Conservation (phyloP, 2,113 vertebrate species). For the Myotis lucifugus region DNA sequence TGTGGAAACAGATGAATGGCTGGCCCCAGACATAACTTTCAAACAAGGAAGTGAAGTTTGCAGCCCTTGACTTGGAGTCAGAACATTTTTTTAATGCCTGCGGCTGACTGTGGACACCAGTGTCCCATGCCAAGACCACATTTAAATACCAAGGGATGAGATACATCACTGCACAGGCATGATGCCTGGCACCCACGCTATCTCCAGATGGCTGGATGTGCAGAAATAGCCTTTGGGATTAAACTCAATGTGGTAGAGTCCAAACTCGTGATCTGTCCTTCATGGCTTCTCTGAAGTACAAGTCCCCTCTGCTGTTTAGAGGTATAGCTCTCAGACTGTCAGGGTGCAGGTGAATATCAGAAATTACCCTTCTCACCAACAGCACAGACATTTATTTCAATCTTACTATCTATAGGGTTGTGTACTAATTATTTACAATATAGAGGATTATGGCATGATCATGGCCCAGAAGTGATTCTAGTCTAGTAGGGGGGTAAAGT, state of each 20-base stretch:
- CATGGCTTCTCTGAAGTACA: constrained; percentile 35
- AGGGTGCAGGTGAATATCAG: neutral
- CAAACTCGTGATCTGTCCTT: constrained; percentile 78
- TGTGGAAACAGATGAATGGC: neutral
- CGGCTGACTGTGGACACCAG: constrained; percentile 71
- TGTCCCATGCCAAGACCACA: constrained; percentile 75
- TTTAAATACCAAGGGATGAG: constrained; percentile 80
- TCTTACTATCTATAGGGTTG: neutral
- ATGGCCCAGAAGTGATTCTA: neutral
- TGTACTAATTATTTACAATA: neutral
- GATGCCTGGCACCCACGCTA: constrained; percentile 74
- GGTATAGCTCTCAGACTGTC: constrained; percentile 44
- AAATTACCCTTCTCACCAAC: constrained; percentile 27
- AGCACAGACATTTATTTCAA: neutral
- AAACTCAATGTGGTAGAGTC: constrained; percentile 76
- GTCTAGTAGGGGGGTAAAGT: neutral
- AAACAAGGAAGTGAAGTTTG: constrained; percentile 72
- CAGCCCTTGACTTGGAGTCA: constrained; percentile 52
- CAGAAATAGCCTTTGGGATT: constrained; percentile 82
- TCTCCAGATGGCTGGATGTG: constrained; percentile 78
- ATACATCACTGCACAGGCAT: constrained; percentile 73
- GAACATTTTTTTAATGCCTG: constrained; percentile 61
- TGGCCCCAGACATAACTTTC: constrained; percentile 21
- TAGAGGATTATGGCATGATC: neutral
- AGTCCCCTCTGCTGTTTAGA: constrained; percentile 48